These are phyloP conservation scores for Lepidothrix coronata DNA, from an alignment of 2,113 vertebrate genomes.

Conservation along the genomic window DNA sequence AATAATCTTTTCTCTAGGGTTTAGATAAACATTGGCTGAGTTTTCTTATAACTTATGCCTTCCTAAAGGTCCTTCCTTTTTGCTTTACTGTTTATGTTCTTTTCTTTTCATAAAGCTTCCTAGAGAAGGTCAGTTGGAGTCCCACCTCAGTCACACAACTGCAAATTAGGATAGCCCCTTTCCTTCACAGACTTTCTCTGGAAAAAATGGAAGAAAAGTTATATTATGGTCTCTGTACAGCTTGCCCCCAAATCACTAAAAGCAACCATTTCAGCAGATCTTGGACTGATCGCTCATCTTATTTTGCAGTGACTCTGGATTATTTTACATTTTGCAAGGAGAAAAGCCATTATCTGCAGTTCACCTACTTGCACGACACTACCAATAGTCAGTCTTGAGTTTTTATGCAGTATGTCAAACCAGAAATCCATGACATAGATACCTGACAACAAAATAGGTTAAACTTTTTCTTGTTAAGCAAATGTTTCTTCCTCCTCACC, in stretches of 20 bases:
- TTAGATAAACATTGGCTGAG: conserved; percentile 11
- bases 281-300: not conserved
- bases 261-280: not conserved
- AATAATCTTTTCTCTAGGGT: not conserved
- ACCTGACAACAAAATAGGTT: not conserved
- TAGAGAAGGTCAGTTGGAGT: not conserved
- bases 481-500: not conserved
- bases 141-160: not conserved
- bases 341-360: not conserved
- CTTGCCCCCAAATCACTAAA: not conserved
- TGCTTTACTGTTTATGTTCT: not conserved
- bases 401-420: not conserved
- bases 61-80: not conserved
- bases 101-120: not conserved
- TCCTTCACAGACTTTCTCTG: not conserved
- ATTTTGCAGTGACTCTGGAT: not conserved
- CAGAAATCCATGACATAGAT: not conserved
- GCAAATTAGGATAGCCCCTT: not conserved
- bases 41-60: not conserved
- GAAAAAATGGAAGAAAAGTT: not conserved
- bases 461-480: not conserved
- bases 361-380: not conserved
- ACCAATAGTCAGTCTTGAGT: not conserved
- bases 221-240: not conserved
- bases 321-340: not conserved